Evolutionary conservation across 2,113 vertebrate species (phyloP).

Genomic region (Aptenodytes forsteri): DNA sequence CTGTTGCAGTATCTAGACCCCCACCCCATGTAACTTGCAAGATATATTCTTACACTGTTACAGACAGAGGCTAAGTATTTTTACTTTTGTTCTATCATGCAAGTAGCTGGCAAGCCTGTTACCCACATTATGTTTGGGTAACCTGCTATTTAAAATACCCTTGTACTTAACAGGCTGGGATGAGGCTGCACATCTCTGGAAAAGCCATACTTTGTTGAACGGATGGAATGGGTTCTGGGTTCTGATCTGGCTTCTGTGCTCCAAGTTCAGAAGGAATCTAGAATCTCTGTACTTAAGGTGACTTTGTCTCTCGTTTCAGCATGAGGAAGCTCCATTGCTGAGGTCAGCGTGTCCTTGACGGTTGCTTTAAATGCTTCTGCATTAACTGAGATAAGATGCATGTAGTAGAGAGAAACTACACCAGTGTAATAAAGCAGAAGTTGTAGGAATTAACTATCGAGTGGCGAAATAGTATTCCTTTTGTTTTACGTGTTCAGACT

Average conservation of each 20-base stretch:
- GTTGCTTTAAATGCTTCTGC: conserved; percentile 22
- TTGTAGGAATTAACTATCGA: neutral
- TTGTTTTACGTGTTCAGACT: neutral
- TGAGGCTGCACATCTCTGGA: neutral
- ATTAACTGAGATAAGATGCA: conserved; percentile 3
- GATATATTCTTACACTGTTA: neutral
- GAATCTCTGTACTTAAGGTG: neutral
- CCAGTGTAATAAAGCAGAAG: neutral
- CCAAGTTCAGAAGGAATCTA: neutral
- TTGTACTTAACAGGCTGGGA: neutral
- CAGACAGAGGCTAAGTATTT: neutral
- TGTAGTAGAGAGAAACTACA: neutral
- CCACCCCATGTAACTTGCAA: neutral
- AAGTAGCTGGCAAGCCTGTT: neutral
- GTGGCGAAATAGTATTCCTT: neutral
- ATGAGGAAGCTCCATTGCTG: neutral
- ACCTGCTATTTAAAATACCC: neutral
- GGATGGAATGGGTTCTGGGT: neutral
- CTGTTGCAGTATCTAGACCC: neutral
- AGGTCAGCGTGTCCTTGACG: neutral
- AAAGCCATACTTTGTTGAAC: neutral
- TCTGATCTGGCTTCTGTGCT: neutral
- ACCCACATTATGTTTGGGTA: neutral
- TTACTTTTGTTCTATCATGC: neutral
- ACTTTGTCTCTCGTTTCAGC: neutral